Conservation (phyloP, 2,888 invertebrate genomes). For the Dynastes grantii region DNA sequence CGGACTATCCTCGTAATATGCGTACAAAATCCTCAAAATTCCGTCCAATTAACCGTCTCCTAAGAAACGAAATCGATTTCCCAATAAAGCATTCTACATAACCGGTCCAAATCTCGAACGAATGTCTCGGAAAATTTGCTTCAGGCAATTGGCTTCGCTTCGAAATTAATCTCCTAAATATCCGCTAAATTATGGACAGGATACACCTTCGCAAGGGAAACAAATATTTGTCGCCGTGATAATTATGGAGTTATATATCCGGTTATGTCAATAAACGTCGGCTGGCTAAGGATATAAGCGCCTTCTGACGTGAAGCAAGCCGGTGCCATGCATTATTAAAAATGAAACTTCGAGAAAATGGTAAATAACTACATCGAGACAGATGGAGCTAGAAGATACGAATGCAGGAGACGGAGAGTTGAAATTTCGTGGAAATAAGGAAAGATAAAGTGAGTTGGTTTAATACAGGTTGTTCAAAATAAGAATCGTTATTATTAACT, state of each 20-base stretch:
- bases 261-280: slow-evolving; percentile 28
- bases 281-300: background rate
- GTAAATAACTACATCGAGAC: too few species aligned
- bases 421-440: too few species aligned
- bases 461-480: too few species aligned
- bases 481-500: too few species aligned
- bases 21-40: too few species aligned
- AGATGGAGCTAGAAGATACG: too few species aligned
- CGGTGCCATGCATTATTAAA: background rate
- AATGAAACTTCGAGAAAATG: background rate
- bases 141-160: background rate
- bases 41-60: background rate
- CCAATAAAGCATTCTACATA: background rate
- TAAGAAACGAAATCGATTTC: background rate
- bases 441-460: too few species aligned
- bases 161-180: background rate
- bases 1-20: too few species aligned
- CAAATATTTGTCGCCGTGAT: slow-evolving; percentile 18
- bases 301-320: background rate
- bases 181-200: background rate
- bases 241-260: slow-evolving; percentile 24
- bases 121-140: background rate
- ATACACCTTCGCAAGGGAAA: slow-evolving; percentile 14
- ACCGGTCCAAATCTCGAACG: background rate
- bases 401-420: too few species aligned